Percentiles rank a stretch among this genome's conserved stretches.
Evolutionary conservation across 2,888 invertebrate genomes (phyloP).

Genomic region (Sceliomorpha sp.): DNA sequence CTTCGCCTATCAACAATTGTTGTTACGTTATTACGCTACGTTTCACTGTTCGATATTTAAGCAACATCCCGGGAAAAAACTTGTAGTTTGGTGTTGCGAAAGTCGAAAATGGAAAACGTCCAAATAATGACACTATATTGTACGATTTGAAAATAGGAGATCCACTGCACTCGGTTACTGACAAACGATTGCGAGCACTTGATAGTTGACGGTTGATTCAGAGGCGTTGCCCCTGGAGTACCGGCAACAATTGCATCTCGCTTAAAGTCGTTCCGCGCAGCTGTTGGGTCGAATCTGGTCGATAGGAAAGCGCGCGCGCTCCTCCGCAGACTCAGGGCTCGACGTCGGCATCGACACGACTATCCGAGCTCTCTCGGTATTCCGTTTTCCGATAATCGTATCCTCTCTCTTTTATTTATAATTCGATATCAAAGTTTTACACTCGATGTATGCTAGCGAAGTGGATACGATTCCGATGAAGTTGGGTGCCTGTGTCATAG

Average conservation of each 20-base stretch:
- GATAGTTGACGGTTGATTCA: slow-evolving; percentile 3
- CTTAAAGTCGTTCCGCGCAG: slow-evolving; percentile 20
- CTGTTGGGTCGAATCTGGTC: slow-evolving; percentile 64
- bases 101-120: too few species aligned
- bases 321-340: slow-evolving; percentile 24
- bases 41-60: too few species aligned
- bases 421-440: too few species aligned
- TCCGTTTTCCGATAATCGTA: slow-evolving; percentile 7
- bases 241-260: slow-evolving; percentile 25
- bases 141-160: not conserved
- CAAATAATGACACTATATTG: too few species aligned
- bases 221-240: slow-evolving; percentile 18
- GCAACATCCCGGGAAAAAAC: too few species aligned
- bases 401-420: not conserved
- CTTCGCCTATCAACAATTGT: too few species aligned
- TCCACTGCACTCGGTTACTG: not conserved
- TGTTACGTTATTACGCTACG: too few species aligned
- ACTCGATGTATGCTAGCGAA: too few species aligned
- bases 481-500: too few species aligned
- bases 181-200: slow-evolving; percentile 1
- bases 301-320: slow-evolving; percentile 70
- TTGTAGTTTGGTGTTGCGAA: too few species aligned
- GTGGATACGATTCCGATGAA: too few species aligned
- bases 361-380: slow-evolving; percentile 20
- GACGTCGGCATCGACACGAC: not conserved